Evolutionary conservation across 2,888 invertebrate species (phyloP), one percentile per base, ranked within the genome.

Genomic region (Cataglyphis rosenhaueri): DNA sequence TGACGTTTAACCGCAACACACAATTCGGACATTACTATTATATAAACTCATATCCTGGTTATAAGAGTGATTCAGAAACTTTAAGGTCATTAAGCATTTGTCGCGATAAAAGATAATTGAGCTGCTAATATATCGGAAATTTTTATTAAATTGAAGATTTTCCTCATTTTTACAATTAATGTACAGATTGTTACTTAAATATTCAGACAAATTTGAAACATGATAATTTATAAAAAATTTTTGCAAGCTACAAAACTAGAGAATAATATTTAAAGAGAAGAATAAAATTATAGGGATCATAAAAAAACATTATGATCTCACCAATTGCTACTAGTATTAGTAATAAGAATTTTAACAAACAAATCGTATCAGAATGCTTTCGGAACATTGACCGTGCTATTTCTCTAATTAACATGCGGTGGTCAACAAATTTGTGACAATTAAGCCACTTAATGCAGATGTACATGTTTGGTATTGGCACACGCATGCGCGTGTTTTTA

Each of bases 1-100:
- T 44, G 81, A 81, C 74, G 70, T 74, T 88, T 82, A 71, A 83
- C 75, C 62, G 73, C 68, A 79, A 79, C 81, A 25, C 25, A 25
- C 25, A 85, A 87, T 86, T 88, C 85, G 86, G 84, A 83, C 86
- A 87, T 91, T 91, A 90, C 86, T 87, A 76, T 88, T 87, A 76
- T 83, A 85, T 91, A 89, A 91, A 89, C 86, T 82, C 87, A 85
- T 89, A 91, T 91, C 91, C 91, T 90, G 85, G 83, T 89, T 87
- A 86, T 75, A 79, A 48, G 68, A 57, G 66, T 84, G 73, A 85
- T 88, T 88, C 86, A 83, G 83, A 90, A 87, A 76, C 62, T 88
- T 74, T 62, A 44, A 38, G 83, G 87, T 86, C 84, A 85, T 90
- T 86, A 90, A 87, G 84, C 85, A 79, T 89, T 87, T 82, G 84